Conservation (phyloP, 2,113 vertebrate genomes). For the Daubentonia madagascariensis region DNA sequence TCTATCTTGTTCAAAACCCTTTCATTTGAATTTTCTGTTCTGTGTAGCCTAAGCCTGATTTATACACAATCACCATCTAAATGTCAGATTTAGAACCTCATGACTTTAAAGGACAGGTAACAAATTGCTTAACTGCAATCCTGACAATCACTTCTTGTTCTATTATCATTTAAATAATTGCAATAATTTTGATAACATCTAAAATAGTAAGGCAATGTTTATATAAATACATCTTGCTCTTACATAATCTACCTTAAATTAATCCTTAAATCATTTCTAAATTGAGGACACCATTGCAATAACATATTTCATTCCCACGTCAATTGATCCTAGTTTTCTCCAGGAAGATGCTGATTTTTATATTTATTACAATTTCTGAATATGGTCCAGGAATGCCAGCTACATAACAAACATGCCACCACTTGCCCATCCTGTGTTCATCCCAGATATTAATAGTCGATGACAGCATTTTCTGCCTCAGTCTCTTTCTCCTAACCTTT, state of each 20-base stretch:
- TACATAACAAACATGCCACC: background rate
- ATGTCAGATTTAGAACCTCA: background rate
- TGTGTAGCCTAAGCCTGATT: background rate
- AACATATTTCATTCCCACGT: background rate
- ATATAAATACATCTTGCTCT: background rate
- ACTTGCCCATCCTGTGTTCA: background rate
- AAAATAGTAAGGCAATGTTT: background rate
- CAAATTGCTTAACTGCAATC: background rate
- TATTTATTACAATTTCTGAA: background rate
- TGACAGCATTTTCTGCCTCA: background rate
- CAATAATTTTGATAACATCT: background rate
- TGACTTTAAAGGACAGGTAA: background rate
- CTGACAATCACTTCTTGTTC: background rate
- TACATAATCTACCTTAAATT: background rate
- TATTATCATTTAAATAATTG: background rate
- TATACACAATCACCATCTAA: background rate
- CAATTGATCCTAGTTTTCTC: background rate
- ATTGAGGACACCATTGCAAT: background rate
- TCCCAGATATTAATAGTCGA: background rate
- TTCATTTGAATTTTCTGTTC: conserved; percentile 18
- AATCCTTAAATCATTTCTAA: background rate
- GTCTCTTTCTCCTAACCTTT: background rate
- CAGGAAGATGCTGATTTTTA: background rate
- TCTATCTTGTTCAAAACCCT: background rate
- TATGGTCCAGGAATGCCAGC: background rate